phyloP scores from a whole-genome alignment of 2,113 vertebrate species.

The Rhinichthys klamathensis region DNA sequence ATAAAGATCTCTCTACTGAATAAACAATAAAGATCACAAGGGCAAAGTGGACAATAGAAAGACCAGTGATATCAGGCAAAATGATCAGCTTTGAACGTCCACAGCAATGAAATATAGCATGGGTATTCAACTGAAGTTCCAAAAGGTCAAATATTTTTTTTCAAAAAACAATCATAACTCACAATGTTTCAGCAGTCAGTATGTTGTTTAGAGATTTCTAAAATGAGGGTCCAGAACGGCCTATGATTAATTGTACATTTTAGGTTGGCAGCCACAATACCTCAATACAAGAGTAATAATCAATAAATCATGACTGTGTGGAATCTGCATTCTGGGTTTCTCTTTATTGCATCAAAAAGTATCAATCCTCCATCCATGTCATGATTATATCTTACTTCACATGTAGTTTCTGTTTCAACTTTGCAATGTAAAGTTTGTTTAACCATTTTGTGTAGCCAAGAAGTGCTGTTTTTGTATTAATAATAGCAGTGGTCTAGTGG shows the following conservation, averaged over 20 bases:
- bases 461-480: background rate
- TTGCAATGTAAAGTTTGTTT: no score
- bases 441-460: no score
- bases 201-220: background rate
- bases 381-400: no score
- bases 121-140: background rate
- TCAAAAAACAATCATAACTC: background rate
- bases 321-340: no score
- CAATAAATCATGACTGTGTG: background rate
- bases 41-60: background rate
- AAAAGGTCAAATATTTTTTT: background rate
- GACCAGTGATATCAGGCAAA: background rate
- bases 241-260: background rate
- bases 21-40: conserved; percentile 8
- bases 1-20: conserved; percentile 10
- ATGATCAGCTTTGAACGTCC: background rate
- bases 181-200: background rate
- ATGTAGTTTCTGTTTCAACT: no score
- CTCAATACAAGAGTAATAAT: background rate
- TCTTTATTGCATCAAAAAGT: background rate
- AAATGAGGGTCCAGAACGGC: background rate
- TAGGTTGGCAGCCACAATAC: background rate
- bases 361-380: no score
- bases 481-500: background rate
- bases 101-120: background rate